These are phyloP conservation scores for Choloepus hoffmanni DNA, from an alignment of 2,113 vertebrate species.

Conservation along the genomic window DNA sequence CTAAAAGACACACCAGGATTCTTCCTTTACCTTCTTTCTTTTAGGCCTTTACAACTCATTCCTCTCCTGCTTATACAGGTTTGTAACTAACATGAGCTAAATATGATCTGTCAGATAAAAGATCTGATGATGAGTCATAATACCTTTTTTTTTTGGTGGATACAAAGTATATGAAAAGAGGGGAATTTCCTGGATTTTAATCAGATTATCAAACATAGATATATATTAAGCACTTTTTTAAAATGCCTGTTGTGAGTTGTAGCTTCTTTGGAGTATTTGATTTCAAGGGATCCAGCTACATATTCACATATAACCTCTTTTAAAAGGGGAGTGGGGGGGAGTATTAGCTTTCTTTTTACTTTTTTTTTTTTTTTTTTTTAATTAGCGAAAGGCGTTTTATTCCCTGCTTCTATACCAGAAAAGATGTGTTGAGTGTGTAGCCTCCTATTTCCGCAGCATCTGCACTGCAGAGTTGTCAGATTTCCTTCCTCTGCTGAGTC, in stretches of 20 bases:
- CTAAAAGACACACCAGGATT: background rate
- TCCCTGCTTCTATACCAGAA: too few relatives aligned
- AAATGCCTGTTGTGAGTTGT: background rate
- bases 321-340: background rate
- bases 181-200: background rate
- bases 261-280: background rate
- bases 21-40: background rate
- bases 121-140: background rate
- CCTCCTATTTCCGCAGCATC: too few relatives aligned
- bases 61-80: background rate
- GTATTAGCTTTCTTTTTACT: background rate
- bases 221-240: background rate
- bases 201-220: background rate
- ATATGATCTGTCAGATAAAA: background rate
- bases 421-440: too few relatives aligned
- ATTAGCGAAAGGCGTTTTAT: too few relatives aligned
- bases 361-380: too few relatives aligned
- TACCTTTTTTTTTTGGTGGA: background rate
- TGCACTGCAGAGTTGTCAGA: too few relatives aligned
- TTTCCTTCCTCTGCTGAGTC: too few relatives aligned
- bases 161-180: background rate
- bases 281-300: background rate
- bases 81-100: background rate
- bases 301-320: background rate
- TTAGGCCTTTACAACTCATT: background rate